Base-by-base conservation (phyloP, 1,140 invertebrate genomes). In the Leucophenga varia region DNA sequence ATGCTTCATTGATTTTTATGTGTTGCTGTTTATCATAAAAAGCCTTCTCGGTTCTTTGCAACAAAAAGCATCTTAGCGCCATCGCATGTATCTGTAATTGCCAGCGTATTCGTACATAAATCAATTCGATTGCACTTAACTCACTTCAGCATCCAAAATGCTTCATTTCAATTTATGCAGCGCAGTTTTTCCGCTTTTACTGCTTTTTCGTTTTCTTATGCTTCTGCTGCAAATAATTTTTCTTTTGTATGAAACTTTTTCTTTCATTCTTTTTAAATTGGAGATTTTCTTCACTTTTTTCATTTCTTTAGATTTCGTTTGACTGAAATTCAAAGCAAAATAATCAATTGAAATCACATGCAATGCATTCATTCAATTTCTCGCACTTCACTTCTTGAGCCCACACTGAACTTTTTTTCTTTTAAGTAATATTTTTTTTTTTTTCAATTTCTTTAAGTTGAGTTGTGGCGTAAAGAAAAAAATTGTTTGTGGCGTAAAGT, bases 51-150 rank as follows among this genome's bases (percentile, higher is more conserved):
- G n/a, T n/a, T n/a, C n/a, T n/a, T n/a, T n/a, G n/a, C n/a, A n/a
- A n/a, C n/a, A n/a, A n/a, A n/a, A n/a, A n/a, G n/a, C n/a, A n/a
- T n/a, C n/a, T n/a, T n/a, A n/a, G n/a, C n/a, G n/a, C n/a, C n/a
- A n/a, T n/a, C n/a, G n/a, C n/a, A n/a, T n/a, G n/a, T n/a, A n/a
- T n/a, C n/a, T n/a, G 63, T 67, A 67, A 67, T 67, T 67, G 63
- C 63, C n/a, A n/a, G n/a, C n/a, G n/a, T n/a, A 67, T 67, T 59
- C 56, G 56, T 56, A 67, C 63, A 67, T 67, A 67, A 67, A 67
- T 67, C 63, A 67, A 67, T 67, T 67, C 63, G 63, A 67, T 67
- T 67, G 63, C 63, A 67, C 59, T 25, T 10, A 25, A 25, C 10
- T 25, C 22, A 25, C 5, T 25, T 25, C 22, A 25, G 67, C 63